Base-by-base conservation (phyloP, 2,797 vertebrate species). In the Brotula barbata region DNA sequence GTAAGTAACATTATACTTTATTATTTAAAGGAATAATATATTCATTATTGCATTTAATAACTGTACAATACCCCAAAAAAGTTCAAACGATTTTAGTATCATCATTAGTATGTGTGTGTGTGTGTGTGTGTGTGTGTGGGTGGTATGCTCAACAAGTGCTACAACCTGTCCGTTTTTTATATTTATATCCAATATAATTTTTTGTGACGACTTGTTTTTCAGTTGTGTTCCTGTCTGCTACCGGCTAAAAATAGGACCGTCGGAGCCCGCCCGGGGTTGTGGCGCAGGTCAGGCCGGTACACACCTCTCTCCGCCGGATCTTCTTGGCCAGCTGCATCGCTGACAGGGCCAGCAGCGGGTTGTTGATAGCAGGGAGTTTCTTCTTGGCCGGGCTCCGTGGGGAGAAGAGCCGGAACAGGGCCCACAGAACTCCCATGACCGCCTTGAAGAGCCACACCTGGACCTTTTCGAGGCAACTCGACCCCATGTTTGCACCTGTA, bases 221-320 rank as follows among this genome's bases (percentile, higher is more conserved):
- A n/a, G n/a, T n/a, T n/a, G n/a, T n/a, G n/a, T n/a, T n/a, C n/a
- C n/a, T n/a, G n/a, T 28, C 25, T 28, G 25, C 25, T 28, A 4
- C 7, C n/a, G n/a, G n/a, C n/a, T n/a, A n/a, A n/a, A n/a, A n/a
- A n/a, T n/a, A n/a, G n/a, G n/a, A n/a, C n/a, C n/a, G n/a, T n/a
- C n/a, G n/a, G n/a, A n/a, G n/a, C n/a, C n/a, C n/a, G n/a, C 25
- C 25, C 25, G 25, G 25, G 25, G 4, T 28, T 28, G 25, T 28
- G 25, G 25, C 3, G 25, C 7, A 4, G 25, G 25, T 33, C 31
- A 6, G 31, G 31, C 41, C 54, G 40, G 2, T 2, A 67, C 75
- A 12, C 67, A 93, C 92, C 90, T 93, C 88, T 81, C 78, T 89
- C 2, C 86, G 64, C 20, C 91, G 89, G 72, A 93, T 93, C 81